A percentile compares a stretch with the other conserved stretches of the same genome.
These are phyloP conservation scores for Lucifuga dentata DNA, from an alignment of 2,113 vertebrate species.

Conservation along the genomic window DNA sequence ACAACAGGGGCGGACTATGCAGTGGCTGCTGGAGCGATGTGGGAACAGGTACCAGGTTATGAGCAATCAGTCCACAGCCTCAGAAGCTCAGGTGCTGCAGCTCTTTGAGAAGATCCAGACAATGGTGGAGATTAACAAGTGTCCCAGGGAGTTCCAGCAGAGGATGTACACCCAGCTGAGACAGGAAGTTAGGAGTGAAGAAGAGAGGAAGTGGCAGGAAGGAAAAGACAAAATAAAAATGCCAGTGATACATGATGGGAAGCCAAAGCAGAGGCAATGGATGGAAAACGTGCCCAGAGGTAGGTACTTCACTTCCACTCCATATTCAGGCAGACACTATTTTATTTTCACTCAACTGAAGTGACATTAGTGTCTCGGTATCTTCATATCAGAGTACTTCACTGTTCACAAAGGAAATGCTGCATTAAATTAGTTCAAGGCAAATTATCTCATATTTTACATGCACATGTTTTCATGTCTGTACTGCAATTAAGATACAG, in stretches of 20 bases:
- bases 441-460: too few species aligned
- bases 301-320: too few species aligned
- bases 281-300: not conserved
- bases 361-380: too few species aligned
- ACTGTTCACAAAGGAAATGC: too few species aligned
- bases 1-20: constrained; percentile 20
- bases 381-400: too few species aligned
- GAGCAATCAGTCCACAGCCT: not conserved
- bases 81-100: constrained; percentile 8
- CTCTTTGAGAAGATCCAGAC: constrained; percentile 39
- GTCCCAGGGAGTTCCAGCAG: not conserved
- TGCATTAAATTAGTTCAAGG: too few species aligned
- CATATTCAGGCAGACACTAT: too few species aligned
- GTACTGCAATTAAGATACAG: too few species aligned
- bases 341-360: too few species aligned
- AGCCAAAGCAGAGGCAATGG: not conserved
- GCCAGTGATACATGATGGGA: not conserved
- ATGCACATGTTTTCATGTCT: too few species aligned
- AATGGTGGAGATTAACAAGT: constrained; percentile 7
- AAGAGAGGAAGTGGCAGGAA: not conserved
- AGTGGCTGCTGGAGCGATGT: constrained; percentile 57
- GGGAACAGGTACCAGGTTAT: constrained; percentile 53
- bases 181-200: not conserved
- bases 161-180: constrained; percentile 8
- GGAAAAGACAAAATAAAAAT: constrained; percentile 1